Evolutionary conservation across 2,888 invertebrate genomes (phyloP), one percentile per base, ranked within the genome.

Genomic region (Cephalotes varians): DNA sequence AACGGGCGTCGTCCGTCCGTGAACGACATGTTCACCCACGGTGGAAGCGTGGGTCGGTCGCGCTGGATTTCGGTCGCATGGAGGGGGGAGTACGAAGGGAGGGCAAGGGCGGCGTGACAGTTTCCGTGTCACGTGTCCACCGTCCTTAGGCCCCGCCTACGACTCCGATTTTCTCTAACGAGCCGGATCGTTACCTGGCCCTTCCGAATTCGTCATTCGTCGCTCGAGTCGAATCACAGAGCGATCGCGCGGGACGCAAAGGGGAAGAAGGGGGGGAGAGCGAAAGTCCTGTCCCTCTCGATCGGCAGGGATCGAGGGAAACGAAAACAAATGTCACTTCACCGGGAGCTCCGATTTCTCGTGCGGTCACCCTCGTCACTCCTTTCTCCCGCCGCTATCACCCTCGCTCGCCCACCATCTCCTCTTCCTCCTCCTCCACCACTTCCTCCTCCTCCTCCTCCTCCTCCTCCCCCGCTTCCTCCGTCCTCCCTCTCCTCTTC

Each of bases 111-210:
- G 94, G 94, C 93, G 93, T 94, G 94, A 94, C 94, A 94, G 93
- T 94, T 94, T 94, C 93, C 93, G 93, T 91, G 94, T 94, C 94
- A 94, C 94, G 94, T 94, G 94, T 94, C 94, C 91, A 90, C 91
- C 92, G 91, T 91, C 91, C 92, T 92, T 92, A 94, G 86, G 94
- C 94, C 88, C 93, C 94, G 94, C 94, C 94, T 93, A 93, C 94
- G 85, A 90, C 82, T 84, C 82, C 84, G 88, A 88, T 89, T 91
- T 90, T 90, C 89, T 81, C 87, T 83, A 40, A 65, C 84, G 51
- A 37, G 69, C 34, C 83, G 86, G 89, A 88, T 85, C 86, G 90
- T 88, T 89, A 89, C 83, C 84, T 83, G 86, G 80, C 86, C 81
- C 84, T 87, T 40, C 37, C 40, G 40, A 58, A 58, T 51, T 37